phyloP scores from a whole-genome alignment of 2,113 vertebrate genomes.

The Brachyhypopomus occidentalis region DNA sequence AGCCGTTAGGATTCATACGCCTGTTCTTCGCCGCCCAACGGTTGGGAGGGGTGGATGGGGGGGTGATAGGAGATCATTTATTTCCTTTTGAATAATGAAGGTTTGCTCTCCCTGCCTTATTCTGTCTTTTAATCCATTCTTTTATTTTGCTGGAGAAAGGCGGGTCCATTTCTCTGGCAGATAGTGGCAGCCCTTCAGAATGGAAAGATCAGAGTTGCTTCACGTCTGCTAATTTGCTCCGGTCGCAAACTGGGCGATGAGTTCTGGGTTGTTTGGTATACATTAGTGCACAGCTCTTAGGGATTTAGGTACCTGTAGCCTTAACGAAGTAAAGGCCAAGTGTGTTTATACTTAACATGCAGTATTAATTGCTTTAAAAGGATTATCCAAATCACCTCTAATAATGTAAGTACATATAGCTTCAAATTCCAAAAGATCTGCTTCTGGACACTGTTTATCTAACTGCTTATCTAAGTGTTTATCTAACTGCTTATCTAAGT shows the following conservation, averaged over 20 bases:
- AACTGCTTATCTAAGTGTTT: no score
- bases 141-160: constrained; percentile 34
- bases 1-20: constrained; percentile 33
- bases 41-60: not conserved
- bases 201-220: constrained; percentile 31
- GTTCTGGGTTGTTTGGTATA: not conserved
- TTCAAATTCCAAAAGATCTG: no score
- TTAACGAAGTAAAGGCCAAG: constrained; percentile 12
- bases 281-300: not conserved
- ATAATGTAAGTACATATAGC: no score
- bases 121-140: no score
- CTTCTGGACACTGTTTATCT: no score
- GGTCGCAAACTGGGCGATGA: constrained; percentile 21
- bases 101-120: not conserved
- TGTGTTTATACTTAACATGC: not conserved
- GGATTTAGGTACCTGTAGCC: not conserved
- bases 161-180: constrained; percentile 33
- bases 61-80: constrained; percentile 45
- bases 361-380: no score
- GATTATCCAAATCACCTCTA: no score
- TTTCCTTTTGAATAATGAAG: constrained; percentile 57
- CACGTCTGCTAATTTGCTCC: constrained; percentile 9
- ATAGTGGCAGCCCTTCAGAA: constrained; percentile 23
- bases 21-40: constrained; percentile 23
- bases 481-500: no score